Evolutionary conservation across 1,140 invertebrate genomes (phyloP).

Genomic region (Drosophila pruinosa): DNA sequence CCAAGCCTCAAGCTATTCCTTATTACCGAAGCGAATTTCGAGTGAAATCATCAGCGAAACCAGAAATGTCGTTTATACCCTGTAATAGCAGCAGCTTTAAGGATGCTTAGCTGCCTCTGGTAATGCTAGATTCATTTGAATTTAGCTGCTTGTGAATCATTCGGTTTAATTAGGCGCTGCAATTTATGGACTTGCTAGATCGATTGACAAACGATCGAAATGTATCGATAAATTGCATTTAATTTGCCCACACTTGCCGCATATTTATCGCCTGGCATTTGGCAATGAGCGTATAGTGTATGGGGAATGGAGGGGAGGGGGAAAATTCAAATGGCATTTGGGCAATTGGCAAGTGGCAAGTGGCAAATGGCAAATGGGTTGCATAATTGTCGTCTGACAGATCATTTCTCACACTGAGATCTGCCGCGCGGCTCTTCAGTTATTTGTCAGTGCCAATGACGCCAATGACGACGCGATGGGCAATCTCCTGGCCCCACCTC

Average conservation of each 20-base stretch:
- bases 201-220: conserved; percentile 36
- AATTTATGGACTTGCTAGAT: conserved; percentile 19
- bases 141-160: conserved; percentile 12
- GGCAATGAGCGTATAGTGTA: background rate
- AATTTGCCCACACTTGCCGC: conserved; percentile 15
- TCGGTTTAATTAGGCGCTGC: background rate
- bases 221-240: conserved; percentile 44
- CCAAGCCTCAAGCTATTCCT: no score
- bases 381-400: conserved; percentile 69
- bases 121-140: background rate
- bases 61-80: no score
- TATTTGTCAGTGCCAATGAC: conserved; percentile 66
- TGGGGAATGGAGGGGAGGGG: background rate
- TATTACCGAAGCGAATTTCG: no score
- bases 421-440: conserved; percentile 18
- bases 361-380: conserved; percentile 48
- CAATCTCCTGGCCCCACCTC: conserved; percentile 21
- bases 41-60: no score
- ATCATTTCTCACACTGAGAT: conserved; percentile 45
- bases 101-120: background rate
- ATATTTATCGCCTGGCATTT: conserved; percentile 25
- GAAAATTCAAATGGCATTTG: conserved; percentile 36
- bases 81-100: no score
- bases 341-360: conserved; percentile 20
- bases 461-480: conserved; percentile 60